Evolutionary conservation across 2,113 vertebrate genomes (phyloP).

Genomic region (Elgaria multicarinata): DNA sequence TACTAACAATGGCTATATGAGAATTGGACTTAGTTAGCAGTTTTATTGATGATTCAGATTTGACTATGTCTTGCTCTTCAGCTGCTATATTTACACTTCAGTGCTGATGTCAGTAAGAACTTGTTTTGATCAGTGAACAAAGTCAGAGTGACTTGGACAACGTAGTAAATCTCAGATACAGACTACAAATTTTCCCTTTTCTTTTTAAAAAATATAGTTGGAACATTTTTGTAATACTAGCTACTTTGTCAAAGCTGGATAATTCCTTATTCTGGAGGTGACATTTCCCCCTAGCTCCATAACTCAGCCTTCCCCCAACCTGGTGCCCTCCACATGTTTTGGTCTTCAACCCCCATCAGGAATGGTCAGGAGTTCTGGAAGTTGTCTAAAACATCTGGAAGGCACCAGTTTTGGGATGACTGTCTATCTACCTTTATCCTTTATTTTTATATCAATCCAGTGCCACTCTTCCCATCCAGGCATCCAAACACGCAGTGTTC

Average conservation of each 20-base stretch:
- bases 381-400: no score
- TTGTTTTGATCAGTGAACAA: conserved; percentile 68
- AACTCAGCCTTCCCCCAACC: neutral
- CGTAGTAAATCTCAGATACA: conserved; percentile 63
- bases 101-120: conserved; percentile 70
- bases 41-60: conserved; percentile 65
- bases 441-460: neutral
- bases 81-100: conserved; percentile 62
- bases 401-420: no score
- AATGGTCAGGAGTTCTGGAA: no score
- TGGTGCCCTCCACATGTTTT: no score
- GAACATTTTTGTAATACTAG: conserved; percentile 38
- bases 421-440: neutral
- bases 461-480: neutral
- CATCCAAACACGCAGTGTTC: conserved; percentile 4
- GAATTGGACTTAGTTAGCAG: conserved; percentile 69
- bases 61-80: conserved; percentile 63
- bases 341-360: no score
- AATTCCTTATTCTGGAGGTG: neutral
- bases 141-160: conserved; percentile 66
- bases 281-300: neutral
- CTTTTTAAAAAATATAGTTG: conserved; percentile 58
- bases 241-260: neutral
- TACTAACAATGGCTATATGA: conserved; percentile 67
- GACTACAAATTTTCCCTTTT: conserved; percentile 60